These are phyloP conservation scores for Pheosia tremula DNA, from an alignment of 2,888 invertebrate species.

Conservation along the genomic window DNA sequence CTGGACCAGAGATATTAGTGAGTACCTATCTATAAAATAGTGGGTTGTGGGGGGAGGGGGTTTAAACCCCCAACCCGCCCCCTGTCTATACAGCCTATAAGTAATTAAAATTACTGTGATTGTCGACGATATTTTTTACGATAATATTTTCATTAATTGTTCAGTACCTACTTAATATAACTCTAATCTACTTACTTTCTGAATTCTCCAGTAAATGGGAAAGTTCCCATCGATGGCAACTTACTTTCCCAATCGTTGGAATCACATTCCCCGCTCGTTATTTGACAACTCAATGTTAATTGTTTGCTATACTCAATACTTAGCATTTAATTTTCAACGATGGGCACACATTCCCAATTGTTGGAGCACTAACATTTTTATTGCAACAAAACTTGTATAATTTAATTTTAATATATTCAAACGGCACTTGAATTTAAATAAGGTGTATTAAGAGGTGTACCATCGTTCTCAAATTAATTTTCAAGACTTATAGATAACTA, in stretches of 20 bases:
- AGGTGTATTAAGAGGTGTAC: neutral
- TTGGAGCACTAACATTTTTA: neutral
- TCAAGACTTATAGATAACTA: no score
- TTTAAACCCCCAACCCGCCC: no score
- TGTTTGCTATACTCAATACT: neutral
- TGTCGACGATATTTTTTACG: no score
- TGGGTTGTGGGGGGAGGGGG: no score
- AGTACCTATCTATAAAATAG: no score
- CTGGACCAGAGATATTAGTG: no score
- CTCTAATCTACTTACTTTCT: no score
- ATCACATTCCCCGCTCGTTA: neutral
- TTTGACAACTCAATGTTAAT: neutral
- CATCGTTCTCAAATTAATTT: no score
- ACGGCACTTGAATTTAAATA: neutral
- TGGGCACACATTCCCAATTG: neutral
- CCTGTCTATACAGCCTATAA: no score
- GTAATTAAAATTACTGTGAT: no score
- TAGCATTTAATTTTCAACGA: neutral
- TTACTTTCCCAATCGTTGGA: constrained; percentile 1
- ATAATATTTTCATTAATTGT: no score
- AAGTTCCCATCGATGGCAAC: constrained; percentile 5
- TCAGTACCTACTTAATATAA: no score
- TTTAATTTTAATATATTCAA: constrained; percentile 1
- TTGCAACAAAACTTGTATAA: constrained; percentile 4
- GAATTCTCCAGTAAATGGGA: constrained; percentile 3